These are phyloP conservation scores for Phoxinus phoxinus DNA, from an alignment of 2,113 vertebrate species.

Conservation along the genomic window DNA sequence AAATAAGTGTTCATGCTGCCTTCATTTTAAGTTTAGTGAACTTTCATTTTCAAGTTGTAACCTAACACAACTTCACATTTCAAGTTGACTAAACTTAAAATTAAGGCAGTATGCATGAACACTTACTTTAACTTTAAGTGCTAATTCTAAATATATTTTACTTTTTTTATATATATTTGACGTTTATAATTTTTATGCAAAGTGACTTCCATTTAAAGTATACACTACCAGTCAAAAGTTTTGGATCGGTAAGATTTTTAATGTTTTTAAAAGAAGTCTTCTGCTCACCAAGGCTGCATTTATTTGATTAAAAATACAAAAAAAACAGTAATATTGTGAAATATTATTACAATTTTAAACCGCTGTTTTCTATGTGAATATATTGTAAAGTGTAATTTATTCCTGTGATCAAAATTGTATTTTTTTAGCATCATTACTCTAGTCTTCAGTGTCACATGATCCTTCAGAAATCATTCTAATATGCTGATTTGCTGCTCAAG, in stretches of 20 bases:
- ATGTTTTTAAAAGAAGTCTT: background rate
- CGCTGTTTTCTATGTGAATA: background rate
- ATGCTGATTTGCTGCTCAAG: background rate
- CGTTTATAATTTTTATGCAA: background rate
- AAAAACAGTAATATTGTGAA: background rate
- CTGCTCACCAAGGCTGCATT: background rate
- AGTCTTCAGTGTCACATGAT: background rate
- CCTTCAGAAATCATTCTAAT: background rate
- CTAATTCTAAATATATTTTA: background rate
- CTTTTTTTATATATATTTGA: background rate
- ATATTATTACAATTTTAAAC: background rate
- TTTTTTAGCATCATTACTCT: background rate
- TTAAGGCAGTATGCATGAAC: no score
- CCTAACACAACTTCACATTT: no score
- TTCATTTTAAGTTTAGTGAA: no score
- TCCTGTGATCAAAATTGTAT: background rate
- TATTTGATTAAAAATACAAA: background rate
- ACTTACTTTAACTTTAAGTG: background rate
- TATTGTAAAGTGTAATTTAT: background rate
- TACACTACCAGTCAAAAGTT: background rate
- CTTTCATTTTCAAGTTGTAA: no score
- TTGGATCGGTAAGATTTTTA: background rate
- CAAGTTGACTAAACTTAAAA: no score
- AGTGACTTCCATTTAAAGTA: background rate
- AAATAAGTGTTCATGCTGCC: no score